Evolutionary conservation across 2,113 vertebrate genomes (phyloP).

Genomic region (Oncorhynchus gorbuscha): DNA sequence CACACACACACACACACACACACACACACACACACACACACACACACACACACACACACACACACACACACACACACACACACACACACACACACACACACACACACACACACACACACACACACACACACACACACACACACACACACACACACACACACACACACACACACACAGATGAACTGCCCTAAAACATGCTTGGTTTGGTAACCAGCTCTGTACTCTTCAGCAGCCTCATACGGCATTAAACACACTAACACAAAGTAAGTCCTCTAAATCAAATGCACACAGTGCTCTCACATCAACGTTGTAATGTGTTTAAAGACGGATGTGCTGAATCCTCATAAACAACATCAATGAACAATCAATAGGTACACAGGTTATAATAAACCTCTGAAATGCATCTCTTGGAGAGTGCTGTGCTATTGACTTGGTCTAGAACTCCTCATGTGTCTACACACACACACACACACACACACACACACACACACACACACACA

Average conservation of each 20-base stretch:
- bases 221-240: no score
- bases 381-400: no score
- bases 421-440: no score
- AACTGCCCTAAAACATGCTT: background rate
- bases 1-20: background rate
- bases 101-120: no score
- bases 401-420: no score
- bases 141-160: no score
- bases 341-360: no score
- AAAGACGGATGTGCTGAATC: no score
- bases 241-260: background rate
- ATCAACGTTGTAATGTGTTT: no score
- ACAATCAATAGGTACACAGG: no score
- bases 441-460: background rate
- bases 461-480: background rate
- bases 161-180: background rate
- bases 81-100: background rate
- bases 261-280: background rate
- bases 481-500: background rate
- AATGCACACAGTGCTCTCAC: background rate
- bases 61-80: background rate
- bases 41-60: background rate
- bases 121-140: no score
- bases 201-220: no score
- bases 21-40: background rate